Evolutionary conservation across 2,888 invertebrate genomes (phyloP).

Genomic region (Hypomecis atomaria): DNA sequence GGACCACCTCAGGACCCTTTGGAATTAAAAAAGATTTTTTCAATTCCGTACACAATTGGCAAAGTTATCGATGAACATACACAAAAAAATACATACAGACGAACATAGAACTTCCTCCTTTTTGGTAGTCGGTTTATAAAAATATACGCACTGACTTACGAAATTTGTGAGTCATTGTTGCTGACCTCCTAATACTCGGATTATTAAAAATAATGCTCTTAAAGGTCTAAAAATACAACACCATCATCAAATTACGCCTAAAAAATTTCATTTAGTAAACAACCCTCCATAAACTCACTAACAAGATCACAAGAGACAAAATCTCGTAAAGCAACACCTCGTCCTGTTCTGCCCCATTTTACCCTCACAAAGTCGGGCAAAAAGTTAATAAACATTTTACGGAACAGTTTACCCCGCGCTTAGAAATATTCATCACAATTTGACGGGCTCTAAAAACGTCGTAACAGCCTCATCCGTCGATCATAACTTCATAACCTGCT

Average conservation of each 20-base stretch:
- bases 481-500: slow-evolving; percentile 43
- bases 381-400: slow-evolving; percentile 32
- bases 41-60: too few relatives aligned
- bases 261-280: neutral
- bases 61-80: too few relatives aligned
- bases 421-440: slow-evolving; percentile 23
- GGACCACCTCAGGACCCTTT: too few relatives aligned
- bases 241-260: neutral
- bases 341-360: neutral
- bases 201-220: too few relatives aligned
- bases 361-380: slow-evolving; percentile 19
- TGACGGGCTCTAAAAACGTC: slow-evolving; percentile 28
- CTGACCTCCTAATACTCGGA: too few relatives aligned
- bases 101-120: too few relatives aligned
- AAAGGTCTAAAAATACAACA: too few relatives aligned
- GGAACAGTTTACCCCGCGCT: slow-evolving; percentile 20
- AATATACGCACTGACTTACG: too few relatives aligned
- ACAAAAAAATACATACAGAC: too few relatives aligned
- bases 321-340: slow-evolving; percentile 16
- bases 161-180: too few relatives aligned
- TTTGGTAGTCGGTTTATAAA: too few relatives aligned
- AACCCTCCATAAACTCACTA: slow-evolving; percentile 1
- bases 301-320: slow-evolving; percentile 14
- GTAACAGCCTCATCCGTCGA: slow-evolving; percentile 37
- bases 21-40: too few relatives aligned